Conservation (phyloP, 2,888 invertebrate genomes). For the Amorpha juglandis region DNA sequence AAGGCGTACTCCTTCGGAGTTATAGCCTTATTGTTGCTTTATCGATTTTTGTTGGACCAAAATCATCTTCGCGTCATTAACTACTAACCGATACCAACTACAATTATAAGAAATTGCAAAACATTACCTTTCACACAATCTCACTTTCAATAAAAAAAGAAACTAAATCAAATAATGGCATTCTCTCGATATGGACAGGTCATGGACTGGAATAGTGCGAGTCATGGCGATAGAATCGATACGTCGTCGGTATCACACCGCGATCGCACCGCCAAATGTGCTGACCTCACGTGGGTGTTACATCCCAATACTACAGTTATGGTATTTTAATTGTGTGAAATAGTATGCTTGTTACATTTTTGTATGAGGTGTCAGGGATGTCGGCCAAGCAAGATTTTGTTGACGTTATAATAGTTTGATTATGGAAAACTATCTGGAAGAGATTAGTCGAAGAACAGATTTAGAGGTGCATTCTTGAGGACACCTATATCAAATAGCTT, state of each 20-base stretch:
- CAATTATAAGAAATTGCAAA: not conserved
- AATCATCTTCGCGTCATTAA: not conserved
- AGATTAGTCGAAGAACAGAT: not conserved
- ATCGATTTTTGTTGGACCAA: not conserved
- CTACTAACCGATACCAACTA: not conserved
- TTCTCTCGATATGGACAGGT: conserved; percentile 55
- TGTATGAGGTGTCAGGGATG: not conserved
- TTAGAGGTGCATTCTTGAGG: no score
- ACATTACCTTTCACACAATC: not conserved
- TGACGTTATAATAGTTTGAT: conserved; percentile 11
- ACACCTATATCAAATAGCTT: no score
- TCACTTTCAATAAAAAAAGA: conserved; percentile 19
- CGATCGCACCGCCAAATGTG: conserved; percentile 77
- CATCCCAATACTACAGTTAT: conserved; percentile 60
- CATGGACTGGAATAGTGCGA: conserved; percentile 67
- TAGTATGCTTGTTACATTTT: conserved; percentile 11
- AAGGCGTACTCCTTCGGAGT: not conserved
- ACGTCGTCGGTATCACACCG: conserved; percentile 77
- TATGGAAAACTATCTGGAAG: not conserved
- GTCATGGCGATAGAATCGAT: conserved; percentile 81
- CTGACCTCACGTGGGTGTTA: conserved; percentile 80
- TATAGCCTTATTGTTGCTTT: no score
- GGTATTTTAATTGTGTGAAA: conserved; percentile 57
- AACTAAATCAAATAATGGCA: conserved; percentile 27
- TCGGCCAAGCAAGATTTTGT: not conserved